Percentiles rank a stretch among this genome's conserved stretches.
Evolutionary conservation across 1,140 invertebrate species (phyloP).

Genomic region (Drosophila ercepeae): DNA sequence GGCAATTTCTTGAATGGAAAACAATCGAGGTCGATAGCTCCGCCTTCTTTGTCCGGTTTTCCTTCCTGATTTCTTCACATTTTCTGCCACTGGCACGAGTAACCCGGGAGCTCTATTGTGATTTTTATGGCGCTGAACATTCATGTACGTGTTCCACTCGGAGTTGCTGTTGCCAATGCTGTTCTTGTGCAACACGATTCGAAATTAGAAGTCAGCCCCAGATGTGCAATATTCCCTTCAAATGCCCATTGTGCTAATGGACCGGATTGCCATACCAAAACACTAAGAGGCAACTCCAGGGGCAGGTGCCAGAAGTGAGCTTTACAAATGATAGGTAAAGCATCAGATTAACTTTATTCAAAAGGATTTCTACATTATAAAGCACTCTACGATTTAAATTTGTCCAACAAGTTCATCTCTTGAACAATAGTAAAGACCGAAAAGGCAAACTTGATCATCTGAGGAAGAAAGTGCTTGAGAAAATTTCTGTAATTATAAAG

Average conservation of each 20-base stretch:
- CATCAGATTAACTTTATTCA: no score
- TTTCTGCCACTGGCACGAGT: constrained; percentile 37
- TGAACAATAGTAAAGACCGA: constrained; percentile 39
- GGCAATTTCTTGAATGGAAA: constrained; percentile 40
- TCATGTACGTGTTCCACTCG: constrained; percentile 60
- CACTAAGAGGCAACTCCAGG: background rate
- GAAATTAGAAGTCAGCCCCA: constrained; percentile 66
- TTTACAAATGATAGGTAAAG: constrained; percentile 2
- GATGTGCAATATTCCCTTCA: constrained; percentile 63
- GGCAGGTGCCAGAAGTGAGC: constrained; percentile 21
- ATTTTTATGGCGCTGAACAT: constrained; percentile 65
- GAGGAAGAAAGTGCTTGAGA: background rate
- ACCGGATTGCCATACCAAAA: constrained; percentile 1
- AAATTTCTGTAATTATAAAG: no score
- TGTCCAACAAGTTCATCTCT: constrained; percentile 28
- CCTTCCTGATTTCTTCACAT: constrained; percentile 53
- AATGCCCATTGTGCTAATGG: constrained; percentile 38
- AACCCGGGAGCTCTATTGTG: constrained; percentile 69
- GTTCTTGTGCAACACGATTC: constrained; percentile 70
- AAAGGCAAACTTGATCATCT: constrained; percentile 53
- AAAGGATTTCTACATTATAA: no score
- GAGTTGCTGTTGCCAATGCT: constrained; percentile 49
- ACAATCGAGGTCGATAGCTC: constrained; percentile 62
- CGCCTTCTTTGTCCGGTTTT: constrained; percentile 32
- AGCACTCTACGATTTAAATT: constrained; percentile 4